Evolutionary conservation across 2,113 vertebrate species (phyloP).

Genomic region (Myodes glareolus): DNA sequence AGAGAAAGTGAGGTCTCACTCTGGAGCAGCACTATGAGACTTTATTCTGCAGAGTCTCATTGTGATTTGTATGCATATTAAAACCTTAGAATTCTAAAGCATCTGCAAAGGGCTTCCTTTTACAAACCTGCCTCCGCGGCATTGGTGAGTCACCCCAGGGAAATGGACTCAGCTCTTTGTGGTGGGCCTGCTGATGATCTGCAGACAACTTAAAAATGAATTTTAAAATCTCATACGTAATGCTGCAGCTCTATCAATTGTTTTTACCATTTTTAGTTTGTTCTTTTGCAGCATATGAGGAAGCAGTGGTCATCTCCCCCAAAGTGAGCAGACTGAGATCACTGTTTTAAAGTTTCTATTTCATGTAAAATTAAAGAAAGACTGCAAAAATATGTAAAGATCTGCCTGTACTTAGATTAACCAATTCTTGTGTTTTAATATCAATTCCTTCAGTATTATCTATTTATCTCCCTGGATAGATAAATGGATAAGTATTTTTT

Average conservation of each 20-base stretch:
- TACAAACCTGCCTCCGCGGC: neutral
- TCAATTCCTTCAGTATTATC: neutral
- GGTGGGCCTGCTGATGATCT: neutral
- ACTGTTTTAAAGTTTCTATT: constrained; percentile 10
- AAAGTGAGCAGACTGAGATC: neutral
- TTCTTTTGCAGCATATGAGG: neutral
- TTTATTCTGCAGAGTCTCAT: neutral
- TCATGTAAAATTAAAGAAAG: constrained; percentile 2
- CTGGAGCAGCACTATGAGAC: neutral
- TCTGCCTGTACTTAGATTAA: neutral
- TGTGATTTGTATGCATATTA: neutral
- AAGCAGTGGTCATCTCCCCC: neutral
- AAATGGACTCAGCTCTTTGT: neutral
- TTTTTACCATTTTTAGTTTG: neutral
- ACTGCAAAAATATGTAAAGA: neutral
- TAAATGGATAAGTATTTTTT: neutral
- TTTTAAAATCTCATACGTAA: neutral
- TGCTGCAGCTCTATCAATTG: neutral
- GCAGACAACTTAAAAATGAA: neutral
- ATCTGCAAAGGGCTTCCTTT: neutral
- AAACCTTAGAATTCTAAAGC: neutral
- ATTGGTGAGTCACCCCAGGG: neutral
- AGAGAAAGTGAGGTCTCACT: neutral
- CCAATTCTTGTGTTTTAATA: neutral
- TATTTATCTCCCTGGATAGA: neutral